Percentiles rank a stretch among this genome's conserved stretches.
These are phyloP conservation scores for Simalia tracyae DNA, from an alignment of 2,797 vertebrate species.

Conservation along the genomic window DNA sequence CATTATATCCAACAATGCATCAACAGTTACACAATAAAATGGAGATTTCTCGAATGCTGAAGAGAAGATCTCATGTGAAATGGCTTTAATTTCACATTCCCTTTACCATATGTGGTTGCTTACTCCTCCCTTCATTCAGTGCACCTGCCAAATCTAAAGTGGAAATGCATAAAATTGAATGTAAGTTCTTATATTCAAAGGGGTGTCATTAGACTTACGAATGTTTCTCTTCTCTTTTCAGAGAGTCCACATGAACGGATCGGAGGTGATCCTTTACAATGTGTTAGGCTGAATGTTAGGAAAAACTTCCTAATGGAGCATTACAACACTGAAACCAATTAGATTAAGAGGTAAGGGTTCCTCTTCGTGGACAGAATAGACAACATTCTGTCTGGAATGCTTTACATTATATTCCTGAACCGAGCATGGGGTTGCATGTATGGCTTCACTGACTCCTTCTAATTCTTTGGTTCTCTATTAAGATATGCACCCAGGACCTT, in stretches of 20 bases:
- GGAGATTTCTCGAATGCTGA: slow-evolving; percentile 51
- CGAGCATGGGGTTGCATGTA: background rate
- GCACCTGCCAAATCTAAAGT: slow-evolving; percentile 47
- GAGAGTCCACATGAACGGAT: background rate
- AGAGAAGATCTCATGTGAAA: slow-evolving; percentile 55
- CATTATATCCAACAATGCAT: slow-evolving; percentile 50
- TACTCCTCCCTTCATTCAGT: slow-evolving; percentile 33
- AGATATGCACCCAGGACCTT: background rate
- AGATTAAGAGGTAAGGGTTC: background rate
- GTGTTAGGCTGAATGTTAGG: background rate
- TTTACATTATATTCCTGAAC: background rate
- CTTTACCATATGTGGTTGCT: slow-evolving; percentile 35
- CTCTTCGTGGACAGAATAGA: background rate
- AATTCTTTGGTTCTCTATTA: background rate
- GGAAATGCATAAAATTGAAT: slow-evolving; percentile 33
- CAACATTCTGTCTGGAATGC: background rate
- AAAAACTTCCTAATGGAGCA: background rate
- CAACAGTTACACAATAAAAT: slow-evolving; percentile 57
- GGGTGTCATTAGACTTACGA: slow-evolving; percentile 10
- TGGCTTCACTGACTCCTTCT: background rate
- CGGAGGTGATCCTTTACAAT: background rate
- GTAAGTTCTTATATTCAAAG: slow-evolving; percentile 14
- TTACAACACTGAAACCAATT: background rate
- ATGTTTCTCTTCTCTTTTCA: background rate
- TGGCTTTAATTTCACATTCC: slow-evolving; percentile 50